Base-by-base conservation (phyloP, 2,113 vertebrate species). In the Nycticorax nycticorax region DNA sequence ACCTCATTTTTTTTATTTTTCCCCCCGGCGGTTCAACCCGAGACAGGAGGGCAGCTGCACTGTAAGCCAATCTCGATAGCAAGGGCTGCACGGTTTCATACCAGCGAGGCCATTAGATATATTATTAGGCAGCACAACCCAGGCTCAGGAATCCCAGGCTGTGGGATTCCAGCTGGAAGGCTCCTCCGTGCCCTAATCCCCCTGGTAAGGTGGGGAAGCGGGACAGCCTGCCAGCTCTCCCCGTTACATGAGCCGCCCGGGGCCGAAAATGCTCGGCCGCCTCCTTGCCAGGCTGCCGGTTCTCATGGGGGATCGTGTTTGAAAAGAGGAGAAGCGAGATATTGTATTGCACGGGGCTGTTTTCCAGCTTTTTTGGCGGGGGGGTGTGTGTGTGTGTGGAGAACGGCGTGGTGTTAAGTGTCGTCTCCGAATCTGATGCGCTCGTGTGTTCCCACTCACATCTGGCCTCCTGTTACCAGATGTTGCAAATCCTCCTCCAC, bases 161-260 rank as follows among this genome's bases (percentile, higher is more conserved):
- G 64, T 43, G 86, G 64, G 73, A 90, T 79, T 80, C 93, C 95
- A 85, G 93, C 90, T 88, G 93, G 89, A 90, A 89, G 73, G 73
- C 62, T 89, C 63, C 68, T 81, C 93, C 5, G 1, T 69, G 30
- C 87, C 56, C 79, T 55, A 62, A 69, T 19, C 48, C 79, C 72
- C 16, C 35, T 1, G 8, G 71, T 20, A 17, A 73, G 53, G 55
- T 62, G 80, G 88, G 57, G 85, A 57, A 77, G 75, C 7, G 3
- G 41, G 39, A 57, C 12, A 30, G 60, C 22, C 64, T 60, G 56
- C 80, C 88, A 92, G 69, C 59, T 62, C 60, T 77, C 75, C 59
- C 79, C 6, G 22, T 80, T 75, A 75, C 79, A 56, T 5, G 74
- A 91, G 63, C 77, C 3, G 37, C 55, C 24, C 21, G 4, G 50